Conservation (phyloP, 30 jellyfish, hydroid and myxozoan species). For the Aurelia aurita complex sp. Pacific region DNA sequence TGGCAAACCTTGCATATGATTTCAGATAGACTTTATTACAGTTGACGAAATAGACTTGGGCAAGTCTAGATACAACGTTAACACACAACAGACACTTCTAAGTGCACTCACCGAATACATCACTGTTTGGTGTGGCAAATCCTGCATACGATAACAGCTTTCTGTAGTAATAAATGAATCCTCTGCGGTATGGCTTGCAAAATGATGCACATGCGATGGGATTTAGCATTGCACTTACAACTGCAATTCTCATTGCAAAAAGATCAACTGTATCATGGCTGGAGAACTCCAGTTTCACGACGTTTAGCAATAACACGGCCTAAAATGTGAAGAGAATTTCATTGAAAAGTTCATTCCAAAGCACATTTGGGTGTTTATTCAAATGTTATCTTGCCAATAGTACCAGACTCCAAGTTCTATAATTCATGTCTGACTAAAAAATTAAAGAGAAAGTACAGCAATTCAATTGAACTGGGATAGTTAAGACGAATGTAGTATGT, state of each 20-base stretch:
- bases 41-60: not conserved
- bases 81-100: too few relatives aligned
- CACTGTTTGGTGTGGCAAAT: constrained; percentile 77
- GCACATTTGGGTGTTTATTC: too few relatives aligned
- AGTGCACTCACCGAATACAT: constrained; percentile 77
- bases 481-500: too few relatives aligned
- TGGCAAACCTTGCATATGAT: constrained; percentile 75
- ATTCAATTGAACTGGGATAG: too few relatives aligned
- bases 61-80: not conserved
- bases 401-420: too few relatives aligned
- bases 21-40: too few relatives aligned
- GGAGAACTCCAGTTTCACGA: constrained; percentile 4
- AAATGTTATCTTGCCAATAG: too few relatives aligned
- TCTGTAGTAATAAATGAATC: constrained; percentile 64
- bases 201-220: constrained; percentile 94
- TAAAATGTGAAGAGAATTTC: not conserved
- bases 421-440: too few relatives aligned
- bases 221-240: constrained; percentile 78
- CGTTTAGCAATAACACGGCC: constrained; percentile 64
- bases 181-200: constrained; percentile 93
- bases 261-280: constrained; percentile 76
- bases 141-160: constrained; percentile 79
- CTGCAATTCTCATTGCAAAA: constrained; percentile 93
- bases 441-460: too few relatives aligned
- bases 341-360: too few relatives aligned